A percentile compares a stretch with the other conserved stretches of the same genome.
Evolutionary conservation across 2,113 vertebrate genomes (phyloP).

Genomic region (Tinamus guttatus): DNA sequence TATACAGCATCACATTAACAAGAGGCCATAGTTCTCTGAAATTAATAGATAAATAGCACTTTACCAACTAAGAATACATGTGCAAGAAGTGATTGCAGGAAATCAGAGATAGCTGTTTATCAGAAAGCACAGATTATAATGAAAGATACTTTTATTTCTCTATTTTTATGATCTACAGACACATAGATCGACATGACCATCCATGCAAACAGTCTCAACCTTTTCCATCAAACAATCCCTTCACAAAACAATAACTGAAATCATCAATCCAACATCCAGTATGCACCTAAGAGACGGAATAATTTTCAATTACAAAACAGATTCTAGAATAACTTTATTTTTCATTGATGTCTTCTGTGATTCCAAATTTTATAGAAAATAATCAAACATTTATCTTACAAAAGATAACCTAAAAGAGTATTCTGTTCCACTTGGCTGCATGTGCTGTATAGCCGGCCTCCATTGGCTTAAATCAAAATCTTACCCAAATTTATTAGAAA

Average conservation of each 20-base stretch:
- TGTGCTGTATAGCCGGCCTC: fast-evolving
- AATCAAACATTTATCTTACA: not conserved
- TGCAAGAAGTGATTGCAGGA: not conserved
- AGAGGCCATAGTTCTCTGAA: not conserved
- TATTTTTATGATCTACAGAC: not conserved
- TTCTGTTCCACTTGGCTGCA: not conserved
- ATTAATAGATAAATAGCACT: not conserved
- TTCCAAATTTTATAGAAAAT: not conserved
- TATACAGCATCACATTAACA: not conserved
- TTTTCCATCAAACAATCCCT: not conserved
- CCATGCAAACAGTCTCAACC: not conserved
- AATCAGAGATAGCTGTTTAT: not conserved
- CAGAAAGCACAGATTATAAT: not conserved
- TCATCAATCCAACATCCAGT: not conserved
- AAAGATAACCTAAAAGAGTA: not conserved
- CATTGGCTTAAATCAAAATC: not conserved
- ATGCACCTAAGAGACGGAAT: not conserved
- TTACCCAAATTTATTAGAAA: not conserved
- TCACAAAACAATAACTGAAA: not conserved
- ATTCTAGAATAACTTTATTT: not conserved
- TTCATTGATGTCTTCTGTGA: not conserved
- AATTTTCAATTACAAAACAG: not conserved
- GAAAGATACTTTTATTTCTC: not conserved
- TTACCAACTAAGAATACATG: not conserved
- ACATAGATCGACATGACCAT: not conserved